Percentiles rank a stretch among this genome's conserved stretches.
Conservation (phyloP, 2,113 vertebrate genomes). For the Illadopsis cleaveri region DNA sequence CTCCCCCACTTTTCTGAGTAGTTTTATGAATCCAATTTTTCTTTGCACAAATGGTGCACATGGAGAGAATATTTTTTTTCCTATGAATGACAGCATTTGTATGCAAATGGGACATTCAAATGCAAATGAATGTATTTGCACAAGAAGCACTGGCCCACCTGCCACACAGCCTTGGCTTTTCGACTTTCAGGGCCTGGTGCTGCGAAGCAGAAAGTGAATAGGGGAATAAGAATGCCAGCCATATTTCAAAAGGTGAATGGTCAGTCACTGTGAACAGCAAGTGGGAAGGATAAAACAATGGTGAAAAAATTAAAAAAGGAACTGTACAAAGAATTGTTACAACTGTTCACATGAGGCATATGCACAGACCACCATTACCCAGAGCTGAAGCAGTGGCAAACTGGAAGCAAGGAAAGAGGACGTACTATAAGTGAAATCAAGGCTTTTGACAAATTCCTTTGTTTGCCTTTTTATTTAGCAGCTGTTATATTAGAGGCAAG, state of each 20-base stretch:
- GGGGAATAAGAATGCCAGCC: neutral
- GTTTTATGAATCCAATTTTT: neutral
- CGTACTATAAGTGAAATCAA: neutral
- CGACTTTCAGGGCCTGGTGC: neutral
- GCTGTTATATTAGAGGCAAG: neutral
- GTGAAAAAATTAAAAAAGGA: neutral
- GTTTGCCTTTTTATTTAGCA: neutral
- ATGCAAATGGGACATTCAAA: conserved; percentile 39
- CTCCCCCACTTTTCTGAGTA: neutral
- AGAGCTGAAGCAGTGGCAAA: neutral
- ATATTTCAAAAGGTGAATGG: conserved; percentile 28
- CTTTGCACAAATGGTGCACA: conserved; percentile 13
- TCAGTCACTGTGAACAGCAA: neutral
- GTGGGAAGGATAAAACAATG: neutral
- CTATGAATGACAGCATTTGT: conserved; percentile 37
- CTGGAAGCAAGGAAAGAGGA: neutral
- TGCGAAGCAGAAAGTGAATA: neutral
- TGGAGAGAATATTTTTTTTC: conserved; percentile 5
- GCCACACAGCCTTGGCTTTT: neutral
- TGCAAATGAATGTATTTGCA: conserved; percentile 43
- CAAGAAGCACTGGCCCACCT: conserved; percentile 41
- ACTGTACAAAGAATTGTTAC: neutral
- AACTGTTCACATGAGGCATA: neutral
- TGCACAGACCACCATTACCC: neutral
- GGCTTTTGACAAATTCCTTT: neutral